Conservation (phyloP, 2,797 vertebrate species). For the Sebastes matsubarae region DNA sequence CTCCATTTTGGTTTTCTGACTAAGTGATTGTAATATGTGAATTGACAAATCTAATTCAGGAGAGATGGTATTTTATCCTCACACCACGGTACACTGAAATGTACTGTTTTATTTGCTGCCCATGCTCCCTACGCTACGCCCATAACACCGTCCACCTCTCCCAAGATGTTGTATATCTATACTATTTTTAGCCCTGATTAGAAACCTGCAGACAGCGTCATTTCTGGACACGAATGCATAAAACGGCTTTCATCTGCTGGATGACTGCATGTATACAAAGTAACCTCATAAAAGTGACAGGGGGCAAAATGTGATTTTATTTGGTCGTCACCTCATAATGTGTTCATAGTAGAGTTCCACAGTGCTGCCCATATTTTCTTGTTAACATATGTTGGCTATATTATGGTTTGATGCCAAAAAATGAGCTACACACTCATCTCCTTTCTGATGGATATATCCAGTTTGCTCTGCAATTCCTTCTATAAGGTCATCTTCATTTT, state of each 20-base stretch:
- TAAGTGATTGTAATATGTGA: conserved; percentile 62
- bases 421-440: conserved; percentile 14
- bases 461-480: conserved; percentile 21
- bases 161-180: conserved; percentile 18
- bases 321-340: conserved; percentile 50
- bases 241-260: conserved; percentile 59
- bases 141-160: not conserved
- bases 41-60: conserved; percentile 64
- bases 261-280: conserved; percentile 43
- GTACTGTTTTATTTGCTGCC: conserved; percentile 42
- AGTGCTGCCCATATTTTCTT: conserved; percentile 38
- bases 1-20: conserved; percentile 22
- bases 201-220: conserved; percentile 49
- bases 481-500: conserved; percentile 47
- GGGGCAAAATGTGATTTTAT: conserved; percentile 62
- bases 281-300: conserved; percentile 64
- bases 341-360: conserved; percentile 51
- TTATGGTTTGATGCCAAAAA: conserved; percentile 33
- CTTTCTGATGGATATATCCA: conserved; percentile 44
- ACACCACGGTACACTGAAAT: conserved; percentile 26
- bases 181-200: conserved; percentile 64
- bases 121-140: not conserved
- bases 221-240: conserved; percentile 53
- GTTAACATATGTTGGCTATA: conserved; percentile 36
- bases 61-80: conserved; percentile 12